Base-by-base conservation (phyloP, 1,140 invertebrate species). In the Musca domestica region DNA sequence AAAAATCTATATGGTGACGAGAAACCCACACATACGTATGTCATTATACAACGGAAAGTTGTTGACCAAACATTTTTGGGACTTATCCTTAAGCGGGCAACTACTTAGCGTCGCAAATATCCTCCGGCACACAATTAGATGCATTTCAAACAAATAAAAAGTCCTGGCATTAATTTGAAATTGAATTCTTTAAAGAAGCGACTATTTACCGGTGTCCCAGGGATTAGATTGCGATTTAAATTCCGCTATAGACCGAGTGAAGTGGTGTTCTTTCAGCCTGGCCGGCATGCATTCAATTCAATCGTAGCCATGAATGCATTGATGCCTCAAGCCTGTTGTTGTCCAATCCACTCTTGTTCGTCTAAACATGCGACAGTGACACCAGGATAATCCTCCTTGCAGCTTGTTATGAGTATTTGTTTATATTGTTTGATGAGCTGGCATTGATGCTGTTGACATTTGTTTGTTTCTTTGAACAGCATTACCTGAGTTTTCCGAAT, bases 351-450 rank as follows among this genome's bases (percentile, higher is more conserved):
- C 5, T 41, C 34, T 41, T 12, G 27, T 15, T 4, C 27, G 34
- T 10, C 6, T 61, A 34, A 20, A 34, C 10, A 19, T 10, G 19
- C 19, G 2, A 9, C 27, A 41, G 6, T 61, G 56, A 34, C 30
- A 61, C 56, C 34, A 61, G 56, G 56, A 61, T 61, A 61, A 61
- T 61, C 56, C 34, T 30, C 3, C 19, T 61, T 27, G 54, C 54
- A 58, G 54, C 54, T 58, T 58, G 54, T 30, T 58, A 30, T 58
- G 56, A 61, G 17, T 41, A 61, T 61, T 61, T 41, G 56, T 61
- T 34, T 34, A 41, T 41, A 61, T 61, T 61, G 27, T 61, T 61
- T 61, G 27, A 61, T 41, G 34, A 41, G 34, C 34, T 41, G 34
- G 10, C 27, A 61, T 41, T 61, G 27, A 61, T 61, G 27, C 34